Evolutionary conservation across 2,888 invertebrate species (phyloP), one percentile per base, ranked within the genome.

Genomic region (Bombylius major): DNA sequence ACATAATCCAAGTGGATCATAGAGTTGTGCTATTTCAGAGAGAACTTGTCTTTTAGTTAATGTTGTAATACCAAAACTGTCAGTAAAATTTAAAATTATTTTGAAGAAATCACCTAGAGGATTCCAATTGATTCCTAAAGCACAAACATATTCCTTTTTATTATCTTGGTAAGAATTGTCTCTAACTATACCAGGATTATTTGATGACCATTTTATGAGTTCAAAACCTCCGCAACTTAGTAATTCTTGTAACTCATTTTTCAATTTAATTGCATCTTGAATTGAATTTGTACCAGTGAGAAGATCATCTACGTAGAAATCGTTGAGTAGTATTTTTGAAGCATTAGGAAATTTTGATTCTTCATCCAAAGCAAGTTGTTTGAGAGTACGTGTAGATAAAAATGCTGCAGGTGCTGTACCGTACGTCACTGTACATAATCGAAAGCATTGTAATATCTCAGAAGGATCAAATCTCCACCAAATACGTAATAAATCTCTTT

Each of bases 241-340:
- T 13, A 54, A 9, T 31, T 54, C 5, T 6, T 8, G 5, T 5
- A 54, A 13, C 14, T 54, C 54, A 13, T 39, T 47, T 50, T 32
- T 39, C 31, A 51, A 42, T 36, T 39, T n/a, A 49, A 34, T 4
- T 32, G 42, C 47, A 1, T 39, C 13, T 12, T 50, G 7, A 49
- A 46, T 4, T 34, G 42, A 14, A 42, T 46, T 48, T 11, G 36
- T 45, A 13, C 56, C 56, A 46, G 45, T 45, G 5, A 53, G 14
- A 4, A 57, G 14, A 44, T 59, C 56, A 49, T 59, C 59, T 4
- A 59, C 55, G 45, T 57, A 57, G 33, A 57, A 51, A 51, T 55
- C 32, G 5, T 52, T 13, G 5, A 31, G 23, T 32, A 48, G 4
- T 12, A 48, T 8, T 14, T n/a, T 23, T 23, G 48, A 12, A 6